Percentiles rank a stretch among this genome's conserved stretches.
Evolutionary conservation across 2,113 vertebrate species (phyloP).

Genomic region (Etheostoma spectabile): DNA sequence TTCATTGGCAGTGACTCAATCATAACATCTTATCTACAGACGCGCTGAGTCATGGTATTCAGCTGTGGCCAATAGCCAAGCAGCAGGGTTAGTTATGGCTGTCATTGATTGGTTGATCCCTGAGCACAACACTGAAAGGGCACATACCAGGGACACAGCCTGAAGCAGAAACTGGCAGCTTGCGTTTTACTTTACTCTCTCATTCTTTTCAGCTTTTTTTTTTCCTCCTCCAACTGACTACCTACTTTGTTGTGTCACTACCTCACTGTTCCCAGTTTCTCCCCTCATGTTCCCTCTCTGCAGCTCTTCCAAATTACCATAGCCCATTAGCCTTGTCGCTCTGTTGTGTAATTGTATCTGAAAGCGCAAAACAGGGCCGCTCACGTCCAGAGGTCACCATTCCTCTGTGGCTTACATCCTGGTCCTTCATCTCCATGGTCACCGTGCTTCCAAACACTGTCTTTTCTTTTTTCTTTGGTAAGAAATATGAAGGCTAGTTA

Average conservation of each 20-base stretch:
- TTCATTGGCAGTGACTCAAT: slow-evolving; percentile 75
- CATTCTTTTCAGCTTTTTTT: slow-evolving; percentile 35
- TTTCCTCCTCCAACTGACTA: slow-evolving; percentile 35
- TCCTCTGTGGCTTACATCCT: slow-evolving; percentile 76
- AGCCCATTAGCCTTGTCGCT: slow-evolving; percentile 50
- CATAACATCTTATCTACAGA: slow-evolving; percentile 79
- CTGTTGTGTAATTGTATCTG: slow-evolving; percentile 67
- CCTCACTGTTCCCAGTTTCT: slow-evolving; percentile 34
- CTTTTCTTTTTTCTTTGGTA: slow-evolving; percentile 39
- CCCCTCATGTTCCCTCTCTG: slow-evolving; percentile 27
- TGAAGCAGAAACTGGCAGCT: slow-evolving; percentile 74
- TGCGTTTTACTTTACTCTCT: slow-evolving; percentile 52
- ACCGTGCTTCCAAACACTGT: slow-evolving; percentile 66
- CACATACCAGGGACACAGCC: slow-evolving; percentile 80
- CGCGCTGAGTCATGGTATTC: slow-evolving; percentile 79
- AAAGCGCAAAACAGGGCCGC: slow-evolving; percentile 43
- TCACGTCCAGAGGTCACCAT: slow-evolving; percentile 68
- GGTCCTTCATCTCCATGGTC: slow-evolving; percentile 75
- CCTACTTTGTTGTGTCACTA: slow-evolving; percentile 59
- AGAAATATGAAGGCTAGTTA: slow-evolving; percentile 56
- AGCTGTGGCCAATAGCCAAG: slow-evolving; percentile 73
- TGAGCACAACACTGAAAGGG: slow-evolving; percentile 77
- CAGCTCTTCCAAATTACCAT: slow-evolving; percentile 48
- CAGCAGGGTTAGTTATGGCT: slow-evolving; percentile 75
- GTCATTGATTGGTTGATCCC: slow-evolving; percentile 80